Evolutionary conservation across 2,113 vertebrate genomes (phyloP).

Genomic region (Dendropsophus ebraccatus): DNA sequence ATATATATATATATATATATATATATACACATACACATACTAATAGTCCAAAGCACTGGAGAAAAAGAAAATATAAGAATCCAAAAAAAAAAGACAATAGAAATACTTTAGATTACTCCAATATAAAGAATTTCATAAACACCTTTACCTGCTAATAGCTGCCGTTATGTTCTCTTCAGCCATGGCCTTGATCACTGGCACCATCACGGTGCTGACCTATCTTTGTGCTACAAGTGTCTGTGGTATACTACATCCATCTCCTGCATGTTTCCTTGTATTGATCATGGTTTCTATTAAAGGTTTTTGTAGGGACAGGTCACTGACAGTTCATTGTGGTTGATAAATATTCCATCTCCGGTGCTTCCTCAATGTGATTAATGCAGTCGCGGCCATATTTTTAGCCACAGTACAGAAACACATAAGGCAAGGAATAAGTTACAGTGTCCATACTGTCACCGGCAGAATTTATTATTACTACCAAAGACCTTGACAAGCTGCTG

Average conservation of each 20-base stretch:
- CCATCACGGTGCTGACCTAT: background rate
- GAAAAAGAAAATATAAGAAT: too few species aligned
- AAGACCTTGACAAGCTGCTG: constrained; percentile 49
- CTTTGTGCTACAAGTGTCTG: background rate
- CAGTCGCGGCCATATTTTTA: background rate
- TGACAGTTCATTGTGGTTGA: background rate
- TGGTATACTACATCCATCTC: background rate
- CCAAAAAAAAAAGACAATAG: background rate
- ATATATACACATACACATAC: too few species aligned
- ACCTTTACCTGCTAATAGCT: background rate
- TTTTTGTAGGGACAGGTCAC: background rate
- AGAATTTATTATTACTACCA: constrained; percentile 38
- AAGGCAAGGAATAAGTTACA: constrained; percentile 14
- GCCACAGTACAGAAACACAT: background rate
- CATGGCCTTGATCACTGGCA: background rate
- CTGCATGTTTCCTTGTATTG: constrained; percentile 18
- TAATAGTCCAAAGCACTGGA: too few species aligned
- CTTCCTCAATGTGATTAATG: constrained; percentile 20
- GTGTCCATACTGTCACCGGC: constrained; percentile 19
- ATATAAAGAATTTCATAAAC: background rate
- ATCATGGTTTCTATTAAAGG: background rate
- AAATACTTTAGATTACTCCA: background rate
- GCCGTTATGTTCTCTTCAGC: background rate
- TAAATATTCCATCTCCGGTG: background rate
- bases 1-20: too few species aligned